phyloP scores from a whole-genome alignment of 1,140 invertebrate genomes.

The Aphelenchoides besseyi region DNA sequence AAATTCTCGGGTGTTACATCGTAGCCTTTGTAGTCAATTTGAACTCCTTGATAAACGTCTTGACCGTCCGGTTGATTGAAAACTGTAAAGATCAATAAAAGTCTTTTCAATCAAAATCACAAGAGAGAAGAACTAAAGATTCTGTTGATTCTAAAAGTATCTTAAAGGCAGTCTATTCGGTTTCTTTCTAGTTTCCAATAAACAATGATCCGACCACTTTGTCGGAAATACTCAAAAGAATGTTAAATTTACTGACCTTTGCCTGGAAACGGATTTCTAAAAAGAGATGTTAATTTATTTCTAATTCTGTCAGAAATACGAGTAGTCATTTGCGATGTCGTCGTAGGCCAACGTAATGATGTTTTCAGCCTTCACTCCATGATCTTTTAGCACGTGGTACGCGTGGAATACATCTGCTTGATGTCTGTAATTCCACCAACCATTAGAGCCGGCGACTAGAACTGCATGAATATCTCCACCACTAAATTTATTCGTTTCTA shows the following conservation, averaged over 20 bases:
- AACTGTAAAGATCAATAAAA: no score
- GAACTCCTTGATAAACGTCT: slow-evolving; percentile 68
- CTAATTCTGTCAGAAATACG: no score
- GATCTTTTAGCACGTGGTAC: slow-evolving; percentile 68
- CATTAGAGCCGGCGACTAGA: slow-evolving; percentile 68
- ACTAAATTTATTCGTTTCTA: background rate
- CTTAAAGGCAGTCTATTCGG: no score
- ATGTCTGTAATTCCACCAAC: slow-evolving; percentile 69
- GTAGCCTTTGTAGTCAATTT: slow-evolving; percentile 67
- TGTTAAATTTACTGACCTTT: no score
- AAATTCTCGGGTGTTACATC: slow-evolving; percentile 45
- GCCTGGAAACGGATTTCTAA: slow-evolving; percentile 68
- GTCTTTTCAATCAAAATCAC: no score
- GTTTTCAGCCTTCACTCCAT: slow-evolving; percentile 68
- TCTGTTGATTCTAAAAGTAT: no score
- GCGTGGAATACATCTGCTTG: slow-evolving; percentile 71
- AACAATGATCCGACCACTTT: no score
- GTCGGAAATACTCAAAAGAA: no score
- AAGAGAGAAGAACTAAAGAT: no score
- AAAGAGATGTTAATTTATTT: slow-evolving; percentile 22
- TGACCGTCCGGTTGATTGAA: slow-evolving; percentile 69
- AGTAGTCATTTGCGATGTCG: slow-evolving; percentile 68
- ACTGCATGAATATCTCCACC: slow-evolving; percentile 67
- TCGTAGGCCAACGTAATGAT: slow-evolving; percentile 72
- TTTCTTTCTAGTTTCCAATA: no score